A percentile compares a stretch with the other conserved stretches of the same genome.
These are phyloP conservation scores for Eutolmus rufibarbis DNA, from an alignment of 2,888 invertebrate species.

Conservation along the genomic window DNA sequence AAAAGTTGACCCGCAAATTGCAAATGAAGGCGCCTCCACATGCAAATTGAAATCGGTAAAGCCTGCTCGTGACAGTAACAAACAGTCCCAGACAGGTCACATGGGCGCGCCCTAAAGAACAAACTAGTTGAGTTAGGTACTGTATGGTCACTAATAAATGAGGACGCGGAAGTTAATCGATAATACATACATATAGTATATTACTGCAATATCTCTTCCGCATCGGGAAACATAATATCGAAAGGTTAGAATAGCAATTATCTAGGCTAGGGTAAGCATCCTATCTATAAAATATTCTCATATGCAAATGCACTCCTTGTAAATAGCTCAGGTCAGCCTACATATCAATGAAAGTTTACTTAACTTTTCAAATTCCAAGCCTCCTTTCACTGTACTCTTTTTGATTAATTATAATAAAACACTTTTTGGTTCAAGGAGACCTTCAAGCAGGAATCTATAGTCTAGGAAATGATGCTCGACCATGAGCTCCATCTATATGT, in stretches of 20 bases:
- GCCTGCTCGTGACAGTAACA: conserved; percentile 5
- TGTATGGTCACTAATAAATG: conserved; percentile 1
- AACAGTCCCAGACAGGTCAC: background rate
- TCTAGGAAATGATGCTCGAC: background rate
- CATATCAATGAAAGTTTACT: no score
- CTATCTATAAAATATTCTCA: no score
- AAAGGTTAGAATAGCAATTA: background rate
- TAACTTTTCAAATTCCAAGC: no score
- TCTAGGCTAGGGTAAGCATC: background rate
- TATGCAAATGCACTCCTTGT: no score
- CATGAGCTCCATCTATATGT: background rate
- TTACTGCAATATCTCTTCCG: background rate
- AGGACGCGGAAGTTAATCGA: background rate
- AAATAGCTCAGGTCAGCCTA: background rate
- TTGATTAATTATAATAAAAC: background rate
- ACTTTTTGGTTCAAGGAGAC: background rate
- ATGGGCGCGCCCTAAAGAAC: background rate
- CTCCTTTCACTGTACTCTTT: background rate
- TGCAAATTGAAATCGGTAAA: conserved; percentile 12
- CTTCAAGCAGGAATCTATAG: background rate
- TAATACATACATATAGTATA: background rate
- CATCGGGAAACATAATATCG: background rate
- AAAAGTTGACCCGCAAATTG: conserved; percentile 11
- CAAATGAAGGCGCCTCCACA: conserved; percentile 13
- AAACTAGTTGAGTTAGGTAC: background rate